These are phyloP conservation scores for Poecilia picta DNA, from an alignment of 2,797 vertebrate genomes.

Conservation along the genomic window DNA sequence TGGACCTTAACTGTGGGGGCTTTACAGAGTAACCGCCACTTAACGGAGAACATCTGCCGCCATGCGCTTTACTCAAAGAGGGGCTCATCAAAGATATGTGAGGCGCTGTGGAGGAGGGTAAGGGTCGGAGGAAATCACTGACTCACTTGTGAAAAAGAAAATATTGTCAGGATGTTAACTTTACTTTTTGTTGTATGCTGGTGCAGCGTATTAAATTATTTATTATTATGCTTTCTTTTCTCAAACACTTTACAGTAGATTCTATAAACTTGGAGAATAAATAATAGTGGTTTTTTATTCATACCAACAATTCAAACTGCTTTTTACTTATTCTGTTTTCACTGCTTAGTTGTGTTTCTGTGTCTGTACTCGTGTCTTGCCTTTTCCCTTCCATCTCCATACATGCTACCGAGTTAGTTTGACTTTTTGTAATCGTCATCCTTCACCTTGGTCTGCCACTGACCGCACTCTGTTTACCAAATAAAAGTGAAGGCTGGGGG, in stretches of 20 bases:
- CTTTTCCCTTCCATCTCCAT: background rate
- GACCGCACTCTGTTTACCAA: conserved; percentile 1
- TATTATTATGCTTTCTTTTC: background rate
- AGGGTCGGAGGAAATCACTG: background rate
- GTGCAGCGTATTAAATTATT: background rate
- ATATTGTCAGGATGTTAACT: background rate
- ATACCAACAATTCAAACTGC: background rate
- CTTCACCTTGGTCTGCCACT: background rate
- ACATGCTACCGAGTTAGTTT: background rate
- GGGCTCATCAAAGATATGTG: background rate
- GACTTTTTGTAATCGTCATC: background rate
- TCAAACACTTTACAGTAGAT: background rate
- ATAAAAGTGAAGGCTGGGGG: background rate
- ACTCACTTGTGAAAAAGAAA: background rate
- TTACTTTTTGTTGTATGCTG: background rate
- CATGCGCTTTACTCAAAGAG: conserved; percentile 11
- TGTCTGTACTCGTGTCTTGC: background rate
- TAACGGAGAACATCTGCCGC: conserved; percentile 75
- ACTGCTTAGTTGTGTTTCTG: background rate
- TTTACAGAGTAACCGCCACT: conserved; percentile 68
- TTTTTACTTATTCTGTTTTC: background rate
- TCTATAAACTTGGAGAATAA: background rate
- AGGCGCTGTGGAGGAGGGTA: background rate
- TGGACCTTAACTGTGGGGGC: conserved; percentile 59
- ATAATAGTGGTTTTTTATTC: background rate